These are phyloP conservation scores for Germaria angustata DNA, from an alignment of 2,888 invertebrate genomes.

Conservation along the genomic window DNA sequence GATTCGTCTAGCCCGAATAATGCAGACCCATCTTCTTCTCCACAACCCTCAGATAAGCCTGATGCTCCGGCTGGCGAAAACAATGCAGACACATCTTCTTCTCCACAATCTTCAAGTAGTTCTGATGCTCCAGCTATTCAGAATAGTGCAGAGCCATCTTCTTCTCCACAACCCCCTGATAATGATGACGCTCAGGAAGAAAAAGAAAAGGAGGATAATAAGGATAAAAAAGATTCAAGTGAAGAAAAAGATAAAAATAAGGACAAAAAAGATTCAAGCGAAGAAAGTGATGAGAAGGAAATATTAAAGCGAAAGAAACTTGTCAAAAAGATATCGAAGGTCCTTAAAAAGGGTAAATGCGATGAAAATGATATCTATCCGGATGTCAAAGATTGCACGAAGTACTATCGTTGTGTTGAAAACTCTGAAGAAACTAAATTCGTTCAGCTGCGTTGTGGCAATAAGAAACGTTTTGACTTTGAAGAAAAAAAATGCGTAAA, in stretches of 20 bases:
- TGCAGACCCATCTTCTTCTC: too few relatives aligned
- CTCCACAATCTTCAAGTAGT: too few relatives aligned
- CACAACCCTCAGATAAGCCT: too few relatives aligned
- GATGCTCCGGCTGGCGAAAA: too few relatives aligned
- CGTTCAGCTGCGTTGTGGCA: conserved; percentile 72
- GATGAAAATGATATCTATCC: conserved; percentile 72
- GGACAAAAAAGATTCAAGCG: conserved; percentile 5
- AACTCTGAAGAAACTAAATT: conserved; percentile 70
- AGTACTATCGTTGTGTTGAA: conserved; percentile 74
- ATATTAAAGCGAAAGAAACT: conserved; percentile 41
- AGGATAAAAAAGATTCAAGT: conserved; percentile 31
- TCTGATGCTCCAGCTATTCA: too few relatives aligned
- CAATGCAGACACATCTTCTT: too few relatives aligned
- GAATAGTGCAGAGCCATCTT: too few relatives aligned
- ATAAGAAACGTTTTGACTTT: conserved; percentile 73
- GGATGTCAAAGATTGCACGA: conserved; percentile 73
- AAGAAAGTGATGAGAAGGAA: conserved; percentile 66
- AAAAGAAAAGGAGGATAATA: conserved; percentile 62
- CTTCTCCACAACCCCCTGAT: too few relatives aligned
- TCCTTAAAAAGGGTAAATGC: conserved; percentile 71
- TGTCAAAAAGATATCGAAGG: conserved; percentile 72
- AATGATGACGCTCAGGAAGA: background rate
- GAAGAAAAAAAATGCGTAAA: conserved; percentile 68
- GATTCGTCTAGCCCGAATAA: too few relatives aligned
- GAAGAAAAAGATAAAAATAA: conserved; percentile 21